phyloP scores from a whole-genome alignment of 2,797 vertebrate species.

The Taenioides sp. region DNA sequence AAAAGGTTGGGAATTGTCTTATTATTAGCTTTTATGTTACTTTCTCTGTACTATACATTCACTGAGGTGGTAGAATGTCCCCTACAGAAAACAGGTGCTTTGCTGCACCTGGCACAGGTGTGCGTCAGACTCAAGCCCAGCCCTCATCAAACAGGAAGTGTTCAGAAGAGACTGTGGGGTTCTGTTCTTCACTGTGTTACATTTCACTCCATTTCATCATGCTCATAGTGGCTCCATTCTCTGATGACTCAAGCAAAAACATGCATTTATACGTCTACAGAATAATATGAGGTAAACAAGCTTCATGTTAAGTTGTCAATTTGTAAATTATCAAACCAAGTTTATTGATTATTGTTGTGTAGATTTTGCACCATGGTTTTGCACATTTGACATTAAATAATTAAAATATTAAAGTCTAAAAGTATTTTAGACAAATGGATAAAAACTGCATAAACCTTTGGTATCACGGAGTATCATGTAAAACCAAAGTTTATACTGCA shows the following conservation, averaged over 20 bases:
- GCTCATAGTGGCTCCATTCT: conserved; percentile 47
- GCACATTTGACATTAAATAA: neutral
- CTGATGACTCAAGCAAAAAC: conserved; percentile 45
- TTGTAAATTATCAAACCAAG: neutral
- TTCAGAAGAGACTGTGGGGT: conserved; percentile 81
- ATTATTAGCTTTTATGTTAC: conserved; percentile 35
- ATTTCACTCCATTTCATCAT: conserved; percentile 69
- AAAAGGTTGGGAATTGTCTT: conserved; percentile 44
- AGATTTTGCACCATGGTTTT: neutral
- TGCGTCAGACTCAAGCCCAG: conserved; percentile 36
- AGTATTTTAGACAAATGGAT: neutral
- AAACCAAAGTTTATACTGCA: conserved; percentile 13
- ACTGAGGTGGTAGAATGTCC: conserved; percentile 33
- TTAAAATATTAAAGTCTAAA: neutral
- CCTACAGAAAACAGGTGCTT: conserved; percentile 52
- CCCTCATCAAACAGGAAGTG: conserved; percentile 69
- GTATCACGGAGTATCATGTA: conserved; percentile 10
- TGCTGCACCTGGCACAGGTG: conserved; percentile 63
- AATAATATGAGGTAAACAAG: neutral
- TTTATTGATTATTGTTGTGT: neutral
- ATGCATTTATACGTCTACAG: conserved; percentile 5
- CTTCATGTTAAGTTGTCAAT: neutral
- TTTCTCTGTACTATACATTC: conserved; percentile 45
- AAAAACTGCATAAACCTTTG: neutral
- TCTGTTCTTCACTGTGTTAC: conserved; percentile 75